Base-by-base conservation (phyloP, 2,888 invertebrate genomes). In the Danaus chrysippus region DNA sequence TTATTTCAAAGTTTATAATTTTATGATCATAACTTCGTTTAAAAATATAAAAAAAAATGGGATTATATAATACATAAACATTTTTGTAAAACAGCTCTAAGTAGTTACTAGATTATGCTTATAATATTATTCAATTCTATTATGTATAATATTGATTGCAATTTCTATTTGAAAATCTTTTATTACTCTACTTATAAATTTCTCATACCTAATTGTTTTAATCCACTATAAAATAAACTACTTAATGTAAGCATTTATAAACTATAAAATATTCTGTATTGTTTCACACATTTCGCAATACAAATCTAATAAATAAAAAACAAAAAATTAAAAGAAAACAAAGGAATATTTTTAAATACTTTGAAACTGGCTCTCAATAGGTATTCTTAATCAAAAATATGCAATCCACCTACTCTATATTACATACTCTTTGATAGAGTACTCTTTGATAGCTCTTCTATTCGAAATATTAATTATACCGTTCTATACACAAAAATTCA, bases 401-500 rank as follows among this genome's bases (percentile, higher is more conserved):
- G 49, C 17, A 49, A 17, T 49, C 17, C 17, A 10, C 12, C 15
- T 49, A 49, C 49, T 34, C 23, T 5, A 34, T 34, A 49, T 46
- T 46, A 15, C n/a, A 8, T 49, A 17, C 49, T 17, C 15, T 49
- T 49, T 49, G 17, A 49, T 49, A 49, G 17, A 49, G 17, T 11
- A 49, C 49, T 49, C 49, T 49, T 49, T 49, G 49, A 49, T 49
- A 49, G 17, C 17, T 49, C n/a, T 49, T 15, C 49, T 49, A 17
- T 17, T 49, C 10, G 49, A 49, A 49, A 49, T 17, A 17, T 49
- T 49, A 49, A 49, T 49, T 17, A 49, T 49, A 49, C 49, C 17
- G 10, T 17, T 49, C 17, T 17, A 49, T 49, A 49, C 17, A 34
- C 23, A 34, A 17, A 17, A 17, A 49, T 49, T 11, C 49, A 49